Evolutionary conservation across 2,888 invertebrate genomes (phyloP), one percentile per base, ranked within the genome.

Genomic region (Ichneumoninae sp.): DNA sequence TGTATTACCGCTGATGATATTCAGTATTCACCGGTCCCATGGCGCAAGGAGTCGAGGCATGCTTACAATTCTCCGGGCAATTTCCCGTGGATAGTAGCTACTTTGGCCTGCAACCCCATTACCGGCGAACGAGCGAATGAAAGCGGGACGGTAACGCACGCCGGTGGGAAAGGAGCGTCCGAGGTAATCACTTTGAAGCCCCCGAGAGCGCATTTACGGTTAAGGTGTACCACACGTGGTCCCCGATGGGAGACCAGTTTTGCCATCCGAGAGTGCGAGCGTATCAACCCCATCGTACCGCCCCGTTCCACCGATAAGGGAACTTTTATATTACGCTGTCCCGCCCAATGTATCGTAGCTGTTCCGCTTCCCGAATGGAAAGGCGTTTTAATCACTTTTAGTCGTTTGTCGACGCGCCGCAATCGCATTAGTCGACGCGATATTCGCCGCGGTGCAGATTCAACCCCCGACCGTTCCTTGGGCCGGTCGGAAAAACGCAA

Each of bases 151-250:
- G 60, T 26, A 66, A 76, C 50, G 52, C 40, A 40, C 66, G 40
- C 76, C 44, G 44, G 44, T 47, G 40, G 54, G 52, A 72, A 74
- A 65, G 65, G 66, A 19, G 78, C 84, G 82, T 84, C 78, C 77
- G 60, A 71, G 78, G 75, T 86, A 87, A 87, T 86, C 82, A 86
- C 86, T 85, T 86, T 79, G 81, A 71, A 87, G 84, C 78, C 82
- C 86, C 84, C 71, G 80, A 81, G 81, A 78, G 84, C 83, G 60
- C 84, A 79, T 83, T 86, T 81, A 87, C 71, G 86, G 83, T 78
- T 82, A 82, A 82, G 79, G 76, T 82, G 71, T 82, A 76, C 40
- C 62, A n/a, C 78, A 65, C 40, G 50, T 8, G 26, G 13, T 70
- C 70, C 70, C 80, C 83, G 30, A 36, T 33, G 60, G 75, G 79